These are phyloP conservation scores for Plotosus lineatus DNA, from an alignment of 2,113 vertebrate species.

Conservation along the genomic window DNA sequence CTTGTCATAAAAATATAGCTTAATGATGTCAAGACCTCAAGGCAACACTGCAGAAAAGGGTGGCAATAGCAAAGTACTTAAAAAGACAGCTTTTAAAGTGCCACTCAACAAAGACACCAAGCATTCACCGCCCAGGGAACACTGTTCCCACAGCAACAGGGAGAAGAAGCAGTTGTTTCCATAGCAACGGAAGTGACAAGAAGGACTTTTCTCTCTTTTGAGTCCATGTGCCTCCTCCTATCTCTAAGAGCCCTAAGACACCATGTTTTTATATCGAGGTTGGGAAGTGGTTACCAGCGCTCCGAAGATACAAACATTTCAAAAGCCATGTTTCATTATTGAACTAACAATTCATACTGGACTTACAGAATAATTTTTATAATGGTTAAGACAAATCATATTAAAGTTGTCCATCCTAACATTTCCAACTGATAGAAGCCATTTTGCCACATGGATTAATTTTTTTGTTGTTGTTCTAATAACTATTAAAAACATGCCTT, in stretches of 20 bases:
- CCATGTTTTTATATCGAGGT: slow-evolving; percentile 35
- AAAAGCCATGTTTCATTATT: slow-evolving; percentile 18
- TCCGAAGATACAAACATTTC: slow-evolving; percentile 19
- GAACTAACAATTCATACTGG: slow-evolving; percentile 10
- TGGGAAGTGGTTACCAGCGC: slow-evolving; percentile 2
- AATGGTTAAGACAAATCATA: slow-evolving; percentile 55
- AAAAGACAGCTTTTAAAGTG: slow-evolving; percentile 34
- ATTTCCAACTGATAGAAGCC: slow-evolving; percentile 49
- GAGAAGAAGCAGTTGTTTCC: slow-evolving; percentile 74
- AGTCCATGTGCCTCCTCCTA: slow-evolving; percentile 50
- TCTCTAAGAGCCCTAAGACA: slow-evolving; percentile 31
- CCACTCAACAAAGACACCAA: slow-evolving; percentile 57
- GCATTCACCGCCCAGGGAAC: slow-evolving; percentile 69
- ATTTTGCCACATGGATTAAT: slow-evolving; percentile 56
- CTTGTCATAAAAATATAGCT: neutral
- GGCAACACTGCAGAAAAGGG: slow-evolving; percentile 36
- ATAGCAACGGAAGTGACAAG: slow-evolving; percentile 76
- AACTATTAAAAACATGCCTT: too few species aligned
- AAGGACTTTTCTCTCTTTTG: slow-evolving; percentile 47
- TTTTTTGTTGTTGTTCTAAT: too few species aligned
- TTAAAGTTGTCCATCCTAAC: slow-evolving; percentile 47
- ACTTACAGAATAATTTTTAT: slow-evolving; percentile 28
- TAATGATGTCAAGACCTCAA: slow-evolving; percentile 4
- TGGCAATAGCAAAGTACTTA: slow-evolving; percentile 38
- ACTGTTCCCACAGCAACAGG: slow-evolving; percentile 69